Evolutionary conservation across 2,888 invertebrate genomes (phyloP).

Genomic region (Tenthredo scrophulariae): DNA sequence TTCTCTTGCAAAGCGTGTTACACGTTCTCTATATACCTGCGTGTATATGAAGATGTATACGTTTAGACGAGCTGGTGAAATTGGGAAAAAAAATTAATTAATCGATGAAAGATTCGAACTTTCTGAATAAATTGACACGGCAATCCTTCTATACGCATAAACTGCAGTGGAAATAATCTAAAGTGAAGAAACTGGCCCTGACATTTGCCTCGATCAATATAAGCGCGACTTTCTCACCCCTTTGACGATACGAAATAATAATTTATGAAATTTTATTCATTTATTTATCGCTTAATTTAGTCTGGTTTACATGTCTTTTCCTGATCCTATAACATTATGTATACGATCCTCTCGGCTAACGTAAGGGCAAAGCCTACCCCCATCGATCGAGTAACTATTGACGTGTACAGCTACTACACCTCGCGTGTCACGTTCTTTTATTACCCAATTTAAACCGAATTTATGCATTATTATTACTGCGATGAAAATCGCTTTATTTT

Average conservation of each 20-base stretch:
- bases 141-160: background rate
- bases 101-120: background rate
- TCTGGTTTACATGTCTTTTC: background rate
- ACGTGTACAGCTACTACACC: background rate
- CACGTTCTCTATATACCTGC: background rate
- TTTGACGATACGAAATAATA: background rate
- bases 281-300: background rate
- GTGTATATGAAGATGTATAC: background rate
- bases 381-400: slow-evolving; percentile 10
- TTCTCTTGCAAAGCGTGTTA: background rate
- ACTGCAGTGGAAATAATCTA: background rate
- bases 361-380: background rate
- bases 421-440: slow-evolving; percentile 11
- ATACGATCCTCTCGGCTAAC: background rate
- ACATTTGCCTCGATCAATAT: background rate
- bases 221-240: background rate
- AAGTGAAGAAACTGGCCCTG: background rate
- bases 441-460: slow-evolving; percentile 5
- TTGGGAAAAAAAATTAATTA: background rate
- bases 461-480: background rate
- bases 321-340: background rate
- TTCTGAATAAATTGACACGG: background rate
- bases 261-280: background rate
- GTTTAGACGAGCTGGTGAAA: too few relatives aligned
- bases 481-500: background rate